A percentile compares a stretch with the other conserved stretches of the same genome.
Conservation (phyloP, 2,888 invertebrate species). For the Bhutanitis thaidina region DNA sequence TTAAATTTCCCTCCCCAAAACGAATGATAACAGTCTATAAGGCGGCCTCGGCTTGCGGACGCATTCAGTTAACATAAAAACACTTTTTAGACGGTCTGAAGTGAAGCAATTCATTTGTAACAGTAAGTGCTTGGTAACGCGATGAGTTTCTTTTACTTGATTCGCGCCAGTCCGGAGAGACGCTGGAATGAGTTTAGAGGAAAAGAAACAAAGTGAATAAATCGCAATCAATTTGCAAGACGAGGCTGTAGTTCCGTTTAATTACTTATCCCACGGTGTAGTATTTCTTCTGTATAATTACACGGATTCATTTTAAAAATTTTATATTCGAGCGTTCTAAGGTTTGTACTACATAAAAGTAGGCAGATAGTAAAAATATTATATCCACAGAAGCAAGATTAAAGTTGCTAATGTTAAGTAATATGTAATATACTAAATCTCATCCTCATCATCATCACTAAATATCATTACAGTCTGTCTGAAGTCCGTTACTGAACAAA, state of each 20-base stretch:
- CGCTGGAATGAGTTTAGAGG: slow-evolving; percentile 56
- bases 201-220: slow-evolving; percentile 59
- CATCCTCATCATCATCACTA: too few relatives aligned
- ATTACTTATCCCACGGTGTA: slow-evolving; percentile 17
- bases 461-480: too few relatives aligned
- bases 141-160: slow-evolving; percentile 61
- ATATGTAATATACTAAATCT: too few relatives aligned
- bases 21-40: slow-evolving; percentile 71
- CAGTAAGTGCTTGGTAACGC: slow-evolving; percentile 58
- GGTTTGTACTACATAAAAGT: too few relatives aligned
- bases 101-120: slow-evolving; percentile 62
- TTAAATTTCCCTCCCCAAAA: slow-evolving; percentile 74
- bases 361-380: too few relatives aligned
- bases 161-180: slow-evolving; percentile 43
- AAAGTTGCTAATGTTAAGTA: too few relatives aligned
- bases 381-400: too few relatives aligned
- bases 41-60: slow-evolving; percentile 52
- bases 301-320: not conserved
- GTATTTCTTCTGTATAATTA: slow-evolving; percentile 3
- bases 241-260: slow-evolving; percentile 22
- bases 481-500: too few relatives aligned
- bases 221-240: slow-evolving; percentile 56
- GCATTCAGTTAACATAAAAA: slow-evolving; percentile 48
- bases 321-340: too few relatives aligned
- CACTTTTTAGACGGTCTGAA: slow-evolving; percentile 42